A percentile compares a stretch with the other conserved stretches of the same genome.
phyloP scores from a whole-genome alignment of 2,113 vertebrate genomes.

The Pseudorectes ferrugineus region DNA sequence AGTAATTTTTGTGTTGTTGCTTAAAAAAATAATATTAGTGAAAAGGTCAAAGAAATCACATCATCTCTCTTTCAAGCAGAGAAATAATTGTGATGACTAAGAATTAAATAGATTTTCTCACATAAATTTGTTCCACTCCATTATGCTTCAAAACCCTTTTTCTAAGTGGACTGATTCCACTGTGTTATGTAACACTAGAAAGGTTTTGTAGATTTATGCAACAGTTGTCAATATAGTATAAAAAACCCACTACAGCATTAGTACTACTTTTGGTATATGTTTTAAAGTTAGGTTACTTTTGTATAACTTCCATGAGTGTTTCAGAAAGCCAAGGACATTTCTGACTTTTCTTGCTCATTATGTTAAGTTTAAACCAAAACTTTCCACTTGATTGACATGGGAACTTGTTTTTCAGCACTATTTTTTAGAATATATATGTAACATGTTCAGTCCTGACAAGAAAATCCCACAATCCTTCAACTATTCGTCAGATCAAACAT shows the following conservation, averaged over 20 bases:
- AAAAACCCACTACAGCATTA: neutral
- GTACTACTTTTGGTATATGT: neutral
- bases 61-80: neutral
- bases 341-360: neutral
- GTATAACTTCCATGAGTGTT: neutral
- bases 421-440: neutral
- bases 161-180: neutral
- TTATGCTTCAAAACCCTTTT: neutral
- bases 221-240: neutral
- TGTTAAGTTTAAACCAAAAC: neutral
- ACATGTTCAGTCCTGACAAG: neutral
- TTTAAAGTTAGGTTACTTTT: neutral
- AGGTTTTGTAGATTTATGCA: neutral
- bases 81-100: neutral
- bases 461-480: neutral
- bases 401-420: neutral
- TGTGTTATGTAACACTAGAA: neutral
- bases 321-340: neutral
- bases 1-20: neutral
- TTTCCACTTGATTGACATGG: neutral
- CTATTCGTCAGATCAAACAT: neutral
- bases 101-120: neutral
- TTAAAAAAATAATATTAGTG: neutral
- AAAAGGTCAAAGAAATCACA: neutral
- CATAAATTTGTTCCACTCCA: neutral